Base-by-base conservation (phyloP, 1,140 invertebrate genomes). In the Andricus grossulariae region DNA sequence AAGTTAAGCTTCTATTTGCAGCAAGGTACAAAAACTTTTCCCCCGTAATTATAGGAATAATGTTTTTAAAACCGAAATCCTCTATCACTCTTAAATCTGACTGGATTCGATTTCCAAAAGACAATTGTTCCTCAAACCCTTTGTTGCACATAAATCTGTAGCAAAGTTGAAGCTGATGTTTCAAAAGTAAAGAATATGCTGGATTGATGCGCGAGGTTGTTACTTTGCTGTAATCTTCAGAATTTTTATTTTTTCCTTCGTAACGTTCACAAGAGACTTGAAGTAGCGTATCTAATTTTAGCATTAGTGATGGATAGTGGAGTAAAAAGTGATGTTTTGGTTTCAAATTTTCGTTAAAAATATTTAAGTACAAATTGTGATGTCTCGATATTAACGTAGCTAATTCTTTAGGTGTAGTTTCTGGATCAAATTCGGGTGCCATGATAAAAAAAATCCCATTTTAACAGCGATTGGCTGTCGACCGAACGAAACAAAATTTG, bases 341-440 rank as follows among this genome's bases (percentile, higher is more conserved):
- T 71, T 81, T 77, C 39, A 77, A 55, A 19, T 66, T 60, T 32
- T 79, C 73, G n/a, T 78, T 57, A n/a, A 74, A 83, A 84, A 76
- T 10, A 52, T 71, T 57, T 25, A 79, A 74, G 55, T 76, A 82
- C n/a, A 8, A 54, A 52, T 49, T 50, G 66, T 75, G 73, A 21
- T 75, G 70, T 51, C 74, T 73, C 16, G 13, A 11, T 49, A 54
- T 15, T 73, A 73, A 18, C 18, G 18, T 52, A n/a, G 15, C 13
- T 54, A 54, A n/a, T n/a, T 18, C 5, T 21, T 54, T 8, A 19
- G 13, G 21, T 49, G 54, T 77, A 51, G 10, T 18, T 52, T 73
- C 12, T 16, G 16, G 51, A 12, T 21, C 55, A 16, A 83, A 74
- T 18, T 52, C 60, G 70, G 75, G 73, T 18, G 73, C 50, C 50